Base-by-base conservation (phyloP, 2,888 invertebrate genomes). In the Rhogogaster chlorosoma region DNA sequence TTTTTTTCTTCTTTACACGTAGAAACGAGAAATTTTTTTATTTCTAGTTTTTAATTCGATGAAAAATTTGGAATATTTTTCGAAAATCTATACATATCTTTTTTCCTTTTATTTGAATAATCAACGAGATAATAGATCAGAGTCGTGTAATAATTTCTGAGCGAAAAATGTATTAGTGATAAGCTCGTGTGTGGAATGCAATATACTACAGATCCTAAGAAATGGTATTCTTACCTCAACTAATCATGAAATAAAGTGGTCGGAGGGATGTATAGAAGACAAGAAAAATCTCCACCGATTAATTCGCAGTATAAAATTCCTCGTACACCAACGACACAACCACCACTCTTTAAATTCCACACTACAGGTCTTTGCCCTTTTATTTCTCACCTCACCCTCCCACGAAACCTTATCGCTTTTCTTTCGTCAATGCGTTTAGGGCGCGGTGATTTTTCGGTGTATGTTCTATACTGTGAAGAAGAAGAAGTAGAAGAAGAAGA, bases 321-420 rank as follows among this genome's bases (percentile, higher is more conserved):
- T n/a, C 53, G 53, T 1, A 1, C 53, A 53, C 53, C 26, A 45
- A 10, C 12, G 12, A 10, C 42, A 45, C 42, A 1, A 45, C 42
- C 42, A 67, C 67, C 12, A 71, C 36, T 29, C 67, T 70, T n/a
- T n/a, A 32, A 70, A 9, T n/a, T 15, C 70, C 12, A 36, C n/a
- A 36, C 67, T 29, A 67, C 29, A 45, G 75, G 75, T 75, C 75
- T 38, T 75, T 75, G 75, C 75, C 75, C 45, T 75, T 71, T 75
- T 45, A 61, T 61, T 61, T 61, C 61, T 61, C 26, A 10, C 26
- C 75, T 26, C 49, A 26, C 49, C 49, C 53, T n/a, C 6, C 53
- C 6, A 2, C 38, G n/a, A 1, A n/a, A 53, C 53, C 53, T 53
- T 53, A n/a, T 53, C 53, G 18, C 6, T 61, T 61, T 22, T 61